Base-by-base conservation (phyloP, 2,888 invertebrate species). In the Aporophyla lueneburgensis region DNA sequence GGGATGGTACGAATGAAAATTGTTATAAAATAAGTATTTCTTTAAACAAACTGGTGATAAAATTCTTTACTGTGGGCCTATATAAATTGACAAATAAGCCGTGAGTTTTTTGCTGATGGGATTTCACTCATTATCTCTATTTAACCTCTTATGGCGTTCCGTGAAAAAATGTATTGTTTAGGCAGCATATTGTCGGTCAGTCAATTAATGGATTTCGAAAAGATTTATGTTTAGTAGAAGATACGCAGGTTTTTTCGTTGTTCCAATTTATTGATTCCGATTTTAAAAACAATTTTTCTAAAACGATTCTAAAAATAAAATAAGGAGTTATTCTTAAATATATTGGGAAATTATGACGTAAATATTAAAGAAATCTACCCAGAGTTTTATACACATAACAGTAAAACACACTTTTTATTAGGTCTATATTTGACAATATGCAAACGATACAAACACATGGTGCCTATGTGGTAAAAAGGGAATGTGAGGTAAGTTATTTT, bases 1-100 rank as follows among this genome's bases (percentile, higher is more conserved):
- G 27, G 74, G 54, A 73, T 59, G 51, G 24, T 71, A 71, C 43
- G 19, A 71, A 71, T 78, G 46, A 59, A 72, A 76, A 65, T 70
- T 27, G 12, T 71, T 33, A 59, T 5, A 27, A 27, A 19, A 19
- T 5, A 10, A 10, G 10, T 21, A 1, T 21, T 9, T 10, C 19
- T 59, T 58, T 58, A 19, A n/a, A 58, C 58, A 59, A 33, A 33
- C 33, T 33, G 9, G 1, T 24, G 24, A 24, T 58, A n/a, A 53
- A n/a, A 33, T 16, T 16, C 5, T 51, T 9, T 21, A 27, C 10
- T 21, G 33, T 33, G 16, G 21, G 5, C 27, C 4, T 53, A 53
- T 33, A 27, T 27, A 16, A 16, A 27, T n/a, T n/a, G 9, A 33
- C 0, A 51, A 33, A n/a, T 10, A 67, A 16, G 10, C 33, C 9